phyloP scores from a whole-genome alignment of 2,888 invertebrate genomes.

The Habroteleia sp. region DNA sequence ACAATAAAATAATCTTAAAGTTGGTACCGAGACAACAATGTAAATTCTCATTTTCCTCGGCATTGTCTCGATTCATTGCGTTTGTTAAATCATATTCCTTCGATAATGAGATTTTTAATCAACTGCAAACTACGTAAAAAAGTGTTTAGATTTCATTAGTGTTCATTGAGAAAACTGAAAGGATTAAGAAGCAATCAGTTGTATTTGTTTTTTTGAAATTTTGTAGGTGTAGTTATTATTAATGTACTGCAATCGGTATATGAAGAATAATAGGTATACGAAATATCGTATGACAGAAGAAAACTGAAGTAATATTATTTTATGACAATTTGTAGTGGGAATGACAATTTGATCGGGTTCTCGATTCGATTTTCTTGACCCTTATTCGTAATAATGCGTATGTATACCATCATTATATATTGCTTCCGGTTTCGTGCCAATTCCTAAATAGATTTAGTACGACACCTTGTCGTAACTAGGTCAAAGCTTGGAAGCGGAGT shows the following conservation, averaged over 20 bases:
- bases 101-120: slow-evolving; percentile 56
- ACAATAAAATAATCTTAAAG: slow-evolving; percentile 46
- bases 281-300: too few relatives aligned
- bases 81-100: slow-evolving; percentile 42
- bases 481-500: slow-evolving; percentile 65
- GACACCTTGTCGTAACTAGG: slow-evolving; percentile 68
- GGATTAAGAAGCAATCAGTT: too few relatives aligned
- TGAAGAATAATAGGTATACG: too few relatives aligned
- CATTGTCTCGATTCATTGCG: slow-evolving; percentile 43
- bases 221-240: too few relatives aligned
- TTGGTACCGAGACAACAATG: slow-evolving; percentile 27
- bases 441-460: slow-evolving; percentile 70
- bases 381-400: slow-evolving; percentile 34
- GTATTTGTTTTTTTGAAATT: too few relatives aligned
- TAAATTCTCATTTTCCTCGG: slow-evolving; percentile 25
- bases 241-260: too few relatives aligned
- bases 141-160: slow-evolving; percentile 31
- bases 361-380: slow-evolving; percentile 45
- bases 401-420: slow-evolving; percentile 32
- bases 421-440: slow-evolving; percentile 65
- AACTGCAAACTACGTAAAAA: slow-evolving; percentile 37
- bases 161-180: too few relatives aligned
- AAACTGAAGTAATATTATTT: too few relatives aligned
- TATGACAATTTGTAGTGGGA: too few relatives aligned
- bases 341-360: slow-evolving; percentile 29